A percentile compares a stretch with the other conserved stretches of the same genome.
phyloP scores from a whole-genome alignment of 64 coral and sea anemone species.

The Montipora efflorescens region DNA sequence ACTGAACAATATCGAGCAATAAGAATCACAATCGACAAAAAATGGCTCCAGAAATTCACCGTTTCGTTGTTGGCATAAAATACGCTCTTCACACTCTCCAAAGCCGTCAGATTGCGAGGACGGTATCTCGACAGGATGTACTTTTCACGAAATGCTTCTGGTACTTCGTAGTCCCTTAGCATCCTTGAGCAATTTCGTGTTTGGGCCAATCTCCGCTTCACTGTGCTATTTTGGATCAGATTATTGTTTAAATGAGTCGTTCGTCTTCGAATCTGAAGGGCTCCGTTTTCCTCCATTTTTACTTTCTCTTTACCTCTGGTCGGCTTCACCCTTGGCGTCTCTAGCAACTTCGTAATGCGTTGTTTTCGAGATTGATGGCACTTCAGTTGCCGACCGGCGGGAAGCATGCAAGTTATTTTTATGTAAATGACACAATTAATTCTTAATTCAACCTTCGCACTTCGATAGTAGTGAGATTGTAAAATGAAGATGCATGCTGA shows the following conservation, averaged over 20 bases:
- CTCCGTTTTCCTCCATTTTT: not conserved
- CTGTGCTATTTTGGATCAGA: not conserved
- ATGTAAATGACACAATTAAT: not conserved
- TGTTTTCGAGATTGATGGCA: not conserved
- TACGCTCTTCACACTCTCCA: conserved; percentile 12
- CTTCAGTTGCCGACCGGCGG: not conserved
- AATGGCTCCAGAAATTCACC: conserved; percentile 68
- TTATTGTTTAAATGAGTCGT: not conserved
- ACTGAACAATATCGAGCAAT: conserved; percentile 6
- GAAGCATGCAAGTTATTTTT: not conserved
- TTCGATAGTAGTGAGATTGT: not conserved
- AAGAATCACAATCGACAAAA: conserved; percentile 5
- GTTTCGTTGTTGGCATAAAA: conserved; percentile 64
- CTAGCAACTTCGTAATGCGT: not conserved
- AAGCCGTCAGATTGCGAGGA: conserved; percentile 17
- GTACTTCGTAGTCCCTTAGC: conserved; percentile 46
- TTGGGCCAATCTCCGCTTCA: not conserved
- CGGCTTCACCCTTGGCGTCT: not conserved
- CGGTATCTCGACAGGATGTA: conserved; percentile 55
- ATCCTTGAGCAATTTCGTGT: not conserved
- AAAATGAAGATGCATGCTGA: not conserved
- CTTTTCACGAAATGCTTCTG: conserved; percentile 10
- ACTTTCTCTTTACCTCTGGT: not conserved
- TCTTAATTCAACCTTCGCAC: not conserved
- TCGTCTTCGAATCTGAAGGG: not conserved